Evolutionary conservation across 1,140 invertebrate species (phyloP), one percentile per base, ranked within the genome.

Genomic region (Bombus balteatus): DNA sequence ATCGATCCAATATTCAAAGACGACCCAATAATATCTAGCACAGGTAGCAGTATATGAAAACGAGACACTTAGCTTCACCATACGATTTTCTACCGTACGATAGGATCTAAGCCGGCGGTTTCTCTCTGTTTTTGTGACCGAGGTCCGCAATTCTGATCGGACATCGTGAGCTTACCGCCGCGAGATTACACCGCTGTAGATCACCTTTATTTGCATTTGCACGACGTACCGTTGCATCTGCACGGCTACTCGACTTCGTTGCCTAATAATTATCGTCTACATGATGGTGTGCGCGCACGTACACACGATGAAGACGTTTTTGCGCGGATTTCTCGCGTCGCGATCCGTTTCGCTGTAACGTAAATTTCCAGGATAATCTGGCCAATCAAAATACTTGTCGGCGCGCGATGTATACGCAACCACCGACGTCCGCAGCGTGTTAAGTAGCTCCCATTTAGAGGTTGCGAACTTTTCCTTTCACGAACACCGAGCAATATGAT

Each of bases 121-220:
- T 86, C 75, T 83, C 82, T 81, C 39, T 32, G 59, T 82, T 85
- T 80, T 47, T 43, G 39, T 47, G 73, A 76, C 80, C 77, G 87
- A 78, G 87, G 85, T 77, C 83, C 62, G 62, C 77, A 62, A 59
- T 37, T 34, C 86, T 81, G 74, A 62, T 82, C 88, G 81, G 70
- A 81, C 82, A 87, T 89, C 88, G 88, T 89, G 88, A 87, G 79
- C 74, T 90, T 85, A 77, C 89, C 89, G 84, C 89, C 85, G 88
- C 82, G 86, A 88, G 89, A 89, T 89, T 87, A 86, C 89, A 87
- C 89, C 85, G 88, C 77, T 83, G 89, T 89, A 89, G 88, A 92
- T 92, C 89, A 90, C 83, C 88, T 92, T 92, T 92, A 91, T 91
- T 92, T 92, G 91, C 90, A 92, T 90, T 85, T 79, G 88, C 88